Evolutionary conservation across 2,888 invertebrate species (phyloP), one percentile per base, ranked within the genome.

Genomic region (Myopa tessellatipennis): DNA sequence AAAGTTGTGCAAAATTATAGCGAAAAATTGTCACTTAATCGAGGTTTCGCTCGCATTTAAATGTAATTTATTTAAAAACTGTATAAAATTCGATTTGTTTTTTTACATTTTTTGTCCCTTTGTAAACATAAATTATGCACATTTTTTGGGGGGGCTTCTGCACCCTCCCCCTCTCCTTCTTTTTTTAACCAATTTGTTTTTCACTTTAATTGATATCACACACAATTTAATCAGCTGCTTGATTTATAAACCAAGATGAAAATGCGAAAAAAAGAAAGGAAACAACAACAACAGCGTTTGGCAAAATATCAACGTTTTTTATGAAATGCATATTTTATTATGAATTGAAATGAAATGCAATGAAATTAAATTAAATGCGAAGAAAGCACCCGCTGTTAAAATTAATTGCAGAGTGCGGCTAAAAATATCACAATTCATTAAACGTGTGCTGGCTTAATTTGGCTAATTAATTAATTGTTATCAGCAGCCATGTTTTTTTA

Each of bases 401-500:
- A 68, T 75, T 68, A 75, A 75, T 75, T 40, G 45, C 75, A 70
- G 65, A 16, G 6, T n/a, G 60, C 16, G 16, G 75, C 45, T 50
- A 38, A 69, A 38, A 69, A 40, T 75, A 68, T 58, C 60, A 58
- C 68, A 61, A 69, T 61, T 69, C 75, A 75, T 68, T 75, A 58
- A 75, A 69, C 38, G 65, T 69, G 60, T n/a, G 16, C 68, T 60
- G 26, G 45, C 69, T 61, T 58, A 40, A 61, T 69, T 75, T 7
- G 26, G n/a, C 75, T 61, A 69, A 75, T 69, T 75, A 75, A 75
- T 69, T 58, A 75, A 75, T 75, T 69, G 68, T 75, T 68, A 68
- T 58, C 40, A 40, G 55, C 55, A 14, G 34, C n/a, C n/a, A n/a
- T 8, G 4, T 63, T 63, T 6, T 34, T 63, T 18, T 63, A 8